Conservation (phyloP, 2,113 vertebrate genomes). For the Circaetus cinerascens region DNA sequence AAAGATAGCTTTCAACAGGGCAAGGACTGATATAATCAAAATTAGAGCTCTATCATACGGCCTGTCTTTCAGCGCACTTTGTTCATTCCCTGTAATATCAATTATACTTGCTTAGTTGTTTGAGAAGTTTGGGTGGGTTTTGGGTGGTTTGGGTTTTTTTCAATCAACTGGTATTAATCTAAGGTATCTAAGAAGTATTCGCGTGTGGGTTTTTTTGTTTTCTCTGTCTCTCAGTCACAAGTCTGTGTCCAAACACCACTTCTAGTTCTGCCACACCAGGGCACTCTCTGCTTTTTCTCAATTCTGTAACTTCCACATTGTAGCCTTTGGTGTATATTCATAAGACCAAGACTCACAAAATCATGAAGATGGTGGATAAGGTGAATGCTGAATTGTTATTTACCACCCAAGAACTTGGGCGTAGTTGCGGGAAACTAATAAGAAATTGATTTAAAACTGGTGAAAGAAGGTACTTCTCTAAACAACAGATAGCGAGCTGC, state of each 20-base stretch:
- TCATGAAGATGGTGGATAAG: neutral
- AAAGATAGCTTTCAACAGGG: neutral
- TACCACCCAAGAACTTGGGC: neutral
- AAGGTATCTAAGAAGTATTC: neutral
- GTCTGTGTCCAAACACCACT: neutral
- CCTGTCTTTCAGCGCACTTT: neutral
- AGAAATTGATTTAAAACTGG: neutral
- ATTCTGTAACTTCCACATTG: neutral
- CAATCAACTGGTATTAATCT: neutral
- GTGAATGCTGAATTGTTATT: neutral
- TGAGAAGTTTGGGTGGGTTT: neutral
- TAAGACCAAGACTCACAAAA: neutral
- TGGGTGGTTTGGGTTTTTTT: neutral
- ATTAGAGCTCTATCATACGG: neutral
- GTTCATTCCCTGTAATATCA: neutral
- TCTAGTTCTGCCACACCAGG: neutral
- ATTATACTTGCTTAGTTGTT: neutral
- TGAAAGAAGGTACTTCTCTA: neutral
- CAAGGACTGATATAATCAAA: neutral
- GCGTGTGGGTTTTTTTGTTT: neutral
- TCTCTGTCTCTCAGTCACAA: neutral
- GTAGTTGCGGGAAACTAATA: neutral
- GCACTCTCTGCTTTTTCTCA: neutral
- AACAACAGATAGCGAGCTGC: neutral
- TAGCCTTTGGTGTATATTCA: neutral